Evolutionary conservation across 2,113 vertebrate genomes (phyloP), one percentile per base, ranked within the genome.

Genomic region (Rhadina sibilatrix): DNA sequence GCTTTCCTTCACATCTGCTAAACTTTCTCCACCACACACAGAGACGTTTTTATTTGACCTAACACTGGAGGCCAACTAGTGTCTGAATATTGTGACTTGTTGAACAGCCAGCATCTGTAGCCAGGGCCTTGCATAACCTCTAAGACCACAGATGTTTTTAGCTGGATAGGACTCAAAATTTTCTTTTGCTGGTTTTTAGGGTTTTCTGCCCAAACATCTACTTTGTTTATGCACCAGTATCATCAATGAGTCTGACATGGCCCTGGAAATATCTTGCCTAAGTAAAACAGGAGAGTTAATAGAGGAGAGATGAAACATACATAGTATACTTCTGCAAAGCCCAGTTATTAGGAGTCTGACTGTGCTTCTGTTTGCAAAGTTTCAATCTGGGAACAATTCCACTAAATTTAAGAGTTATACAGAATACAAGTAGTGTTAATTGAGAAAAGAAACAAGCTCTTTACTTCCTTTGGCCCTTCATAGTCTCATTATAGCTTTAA

Each of bases 11-110:
- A 22, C 27, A 56, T 86, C 80, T 86, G 49, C 54, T 79, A n/a
- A 72, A 80, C 66, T 54, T 86, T 85, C 61, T 85, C 52, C 53
- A 80, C 81, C 86, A 93, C 91, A 96, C 85, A 95, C 71, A 96
- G 83, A 95, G 54, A 75, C 35, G 80, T 20, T 75, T 94, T 96
- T 96, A 91, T 93, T 90, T 93, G 89, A 89, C 94, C 59, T 95
- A 75, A 66, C 27, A 22, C 28, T 90, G 92, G 49, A 95, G 49
- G 64, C 85, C 77, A 94, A 91, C 50, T 28, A 82, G 52, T 37
- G 40, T 86, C 42, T 87, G 95, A 96, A 91, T 95, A 83, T 89
- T 93, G 83, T 95, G 78, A 69, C 90, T 72, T 44, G 33, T 66
- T 77, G 59, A 90, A 92, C 71, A 96, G 69, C 49, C 83, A 94